These are phyloP conservation scores for Corvus cornix DNA, from an alignment of 2,113 vertebrate species.

Conservation along the genomic window DNA sequence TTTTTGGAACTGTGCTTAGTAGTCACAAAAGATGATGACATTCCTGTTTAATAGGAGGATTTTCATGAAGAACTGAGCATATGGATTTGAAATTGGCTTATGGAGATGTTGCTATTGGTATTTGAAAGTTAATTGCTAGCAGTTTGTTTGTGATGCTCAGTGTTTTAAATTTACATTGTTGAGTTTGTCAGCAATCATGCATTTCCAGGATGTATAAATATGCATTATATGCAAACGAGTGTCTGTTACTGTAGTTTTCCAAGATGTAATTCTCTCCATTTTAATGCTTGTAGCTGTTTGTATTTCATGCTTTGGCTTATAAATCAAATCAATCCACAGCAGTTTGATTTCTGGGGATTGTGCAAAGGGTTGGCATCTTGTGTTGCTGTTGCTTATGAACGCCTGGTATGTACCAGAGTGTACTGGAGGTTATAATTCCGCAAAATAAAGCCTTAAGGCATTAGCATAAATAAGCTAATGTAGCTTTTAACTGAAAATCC, in stretches of 20 bases:
- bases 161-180: conserved; percentile 56
- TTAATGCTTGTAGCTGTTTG: conserved; percentile 17
- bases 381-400: not conserved
- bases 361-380: not conserved
- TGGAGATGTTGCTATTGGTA: not conserved
- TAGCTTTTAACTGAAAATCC: not conserved
- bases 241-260: conserved; percentile 19
- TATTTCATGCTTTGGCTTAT: not conserved
- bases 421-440: not conserved
- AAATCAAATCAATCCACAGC: not conserved
- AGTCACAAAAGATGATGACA: not conserved
- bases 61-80: not conserved
- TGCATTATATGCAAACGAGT: conserved; percentile 33
- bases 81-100: conserved; percentile 11
- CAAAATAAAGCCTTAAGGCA: not conserved
- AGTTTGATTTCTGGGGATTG: not conserved
- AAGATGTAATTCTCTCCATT: conserved; percentile 24
- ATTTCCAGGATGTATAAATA: conserved; percentile 44
- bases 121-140: conserved; percentile 40
- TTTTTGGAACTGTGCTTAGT: not conserved
- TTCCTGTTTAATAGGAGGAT: not conserved
- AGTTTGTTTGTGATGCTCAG: not conserved
- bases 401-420: not conserved
- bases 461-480: not conserved
- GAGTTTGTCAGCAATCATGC: conserved; percentile 41